Evolutionary conservation across 2,888 invertebrate genomes (phyloP), one percentile per base, ranked within the genome.

Genomic region (Tachina grossa): DNA sequence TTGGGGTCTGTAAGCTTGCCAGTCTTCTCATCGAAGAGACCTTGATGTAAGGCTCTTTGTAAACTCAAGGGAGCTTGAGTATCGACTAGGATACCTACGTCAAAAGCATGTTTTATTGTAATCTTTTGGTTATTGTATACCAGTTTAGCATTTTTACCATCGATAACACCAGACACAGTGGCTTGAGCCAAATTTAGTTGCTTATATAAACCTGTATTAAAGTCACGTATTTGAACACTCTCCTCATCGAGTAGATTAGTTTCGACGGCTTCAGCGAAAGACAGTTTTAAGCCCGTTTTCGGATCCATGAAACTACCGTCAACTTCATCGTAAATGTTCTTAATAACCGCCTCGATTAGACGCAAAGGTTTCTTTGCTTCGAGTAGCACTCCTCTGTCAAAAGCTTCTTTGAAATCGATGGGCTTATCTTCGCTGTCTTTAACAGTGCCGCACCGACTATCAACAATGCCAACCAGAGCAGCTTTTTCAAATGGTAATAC

Each of bases 281-380:
- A 96, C 65, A 98, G 93, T 89, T 95, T 95, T 84, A 96, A 94
- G 1, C 97, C 97, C 49, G 95, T 95, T 90, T 96, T 95, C 2
- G 97, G 97, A 91, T 97, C 97, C 90, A 97, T 94, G 92, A 98
- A 98, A 66, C 95, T 93, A 53, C 97, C 97, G n/a, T 95, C 95
- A 9, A 94, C 94, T 89, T 95, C 95, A 90, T 97, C 95, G 90
- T 96, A 96, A 53, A 98, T 94, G 41, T 96, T 96, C 91, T 97
- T 97, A 63, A 95, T 94, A 55, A 97, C 94, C 0, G 97, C 96
- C 93, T 97, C 97, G 87, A 95, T 95, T 3, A 98, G 93, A 11
- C 96, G 95, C 91, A 97, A 94, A 0, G 97, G 97, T 91, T 96
- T 95, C 77, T 96, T 95, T 1, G 97, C 96, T 93, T 98, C 97